Percentiles rank a stretch among this genome's conserved stretches.
Conservation (phyloP, 2,113 vertebrate species). For the Heliornis fulica region DNA sequence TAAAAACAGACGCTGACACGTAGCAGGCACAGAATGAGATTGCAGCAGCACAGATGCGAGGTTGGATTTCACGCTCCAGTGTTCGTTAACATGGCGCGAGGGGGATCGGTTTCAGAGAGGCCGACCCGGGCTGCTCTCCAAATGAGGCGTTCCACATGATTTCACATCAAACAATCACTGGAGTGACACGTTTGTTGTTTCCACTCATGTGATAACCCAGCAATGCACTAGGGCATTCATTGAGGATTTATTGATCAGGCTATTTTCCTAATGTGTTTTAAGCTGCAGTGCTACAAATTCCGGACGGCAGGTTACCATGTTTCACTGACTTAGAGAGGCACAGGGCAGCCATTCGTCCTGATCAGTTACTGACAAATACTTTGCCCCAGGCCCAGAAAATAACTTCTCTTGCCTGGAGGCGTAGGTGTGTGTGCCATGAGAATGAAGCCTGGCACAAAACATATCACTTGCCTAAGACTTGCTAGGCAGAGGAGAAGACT, state of each 20-base stretch:
- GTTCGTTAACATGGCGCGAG: not conserved
- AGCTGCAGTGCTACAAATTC: not conserved
- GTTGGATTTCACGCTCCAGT: constrained; percentile 74
- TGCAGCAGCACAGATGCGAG: constrained; percentile 47
- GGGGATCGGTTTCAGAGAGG: constrained; percentile 36
- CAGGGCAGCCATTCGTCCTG: not conserved
- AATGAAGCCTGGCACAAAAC: not conserved
- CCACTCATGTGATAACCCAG: constrained; percentile 40
- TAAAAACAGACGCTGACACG: constrained; percentile 60
- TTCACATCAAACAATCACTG: constrained; percentile 66
- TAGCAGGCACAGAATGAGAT: constrained; percentile 20
- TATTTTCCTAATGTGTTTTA: constrained; percentile 3
- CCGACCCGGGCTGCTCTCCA: constrained; percentile 37
- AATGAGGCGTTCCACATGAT: constrained; percentile 70
- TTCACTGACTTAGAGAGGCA: not conserved
- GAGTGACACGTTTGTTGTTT: constrained; percentile 22
- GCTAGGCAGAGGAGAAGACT: not conserved
- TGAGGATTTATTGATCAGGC: constrained; percentile 6
- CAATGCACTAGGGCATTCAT: not conserved
- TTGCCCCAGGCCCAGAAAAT: constrained; percentile 6
- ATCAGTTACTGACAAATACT: constrained; percentile 37
- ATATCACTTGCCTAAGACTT: not conserved
- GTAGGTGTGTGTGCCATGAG: not conserved
- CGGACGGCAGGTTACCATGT: not conserved
- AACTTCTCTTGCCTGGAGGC: not conserved